Evolutionary conservation across 2,888 invertebrate species (phyloP).

Genomic region (Nephrotoma guestfalica): DNA sequence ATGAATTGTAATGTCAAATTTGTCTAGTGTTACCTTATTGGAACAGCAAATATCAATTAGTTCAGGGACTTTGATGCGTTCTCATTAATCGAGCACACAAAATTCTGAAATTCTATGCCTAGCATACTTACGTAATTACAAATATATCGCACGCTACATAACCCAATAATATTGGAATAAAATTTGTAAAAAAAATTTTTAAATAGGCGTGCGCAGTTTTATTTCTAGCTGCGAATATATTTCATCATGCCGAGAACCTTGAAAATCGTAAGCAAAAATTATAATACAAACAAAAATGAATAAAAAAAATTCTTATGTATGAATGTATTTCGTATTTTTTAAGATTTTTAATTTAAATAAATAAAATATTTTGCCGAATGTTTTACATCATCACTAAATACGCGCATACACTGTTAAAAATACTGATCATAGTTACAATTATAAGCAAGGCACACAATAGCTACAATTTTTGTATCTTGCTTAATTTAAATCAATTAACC

Average conservation of each 20-base stretch:
- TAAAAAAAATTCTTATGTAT: neutral
- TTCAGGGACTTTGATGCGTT: neutral
- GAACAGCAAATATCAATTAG: neutral
- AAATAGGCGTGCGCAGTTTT: neutral
- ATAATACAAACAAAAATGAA: neutral
- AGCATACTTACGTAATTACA: neutral
- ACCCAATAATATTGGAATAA: neutral
- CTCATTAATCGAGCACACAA: neutral
- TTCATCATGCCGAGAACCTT: neutral
- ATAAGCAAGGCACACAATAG: neutral
- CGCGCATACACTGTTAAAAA: neutral
- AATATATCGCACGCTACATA: neutral
- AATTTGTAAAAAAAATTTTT: neutral
- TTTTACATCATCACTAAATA: neutral
- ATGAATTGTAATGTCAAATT: neutral
- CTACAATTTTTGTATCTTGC: neutral
- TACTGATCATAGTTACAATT: neutral
- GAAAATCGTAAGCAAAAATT: neutral
- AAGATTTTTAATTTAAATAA: neutral
- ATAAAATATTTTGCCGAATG: neutral
- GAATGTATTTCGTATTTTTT: neutral
- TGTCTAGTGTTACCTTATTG: neutral
- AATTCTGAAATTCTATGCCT: neutral
- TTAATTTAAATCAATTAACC: neutral
- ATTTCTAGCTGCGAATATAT: neutral